Conservation (phyloP, 2,113 vertebrate genomes). For the Salvelinus fontinalis region DNA sequence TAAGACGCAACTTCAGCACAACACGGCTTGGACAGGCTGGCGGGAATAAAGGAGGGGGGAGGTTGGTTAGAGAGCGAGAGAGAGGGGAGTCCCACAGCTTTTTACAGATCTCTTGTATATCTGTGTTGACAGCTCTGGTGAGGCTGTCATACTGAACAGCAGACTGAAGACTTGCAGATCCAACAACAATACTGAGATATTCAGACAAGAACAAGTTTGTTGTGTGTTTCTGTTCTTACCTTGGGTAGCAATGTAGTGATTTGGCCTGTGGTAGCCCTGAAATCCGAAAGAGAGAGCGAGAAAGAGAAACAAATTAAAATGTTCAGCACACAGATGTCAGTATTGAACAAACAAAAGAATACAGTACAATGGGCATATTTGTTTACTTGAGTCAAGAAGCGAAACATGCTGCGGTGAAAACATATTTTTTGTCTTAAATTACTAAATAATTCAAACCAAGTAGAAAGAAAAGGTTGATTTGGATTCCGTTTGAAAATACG, state of each 20-base stretch:
- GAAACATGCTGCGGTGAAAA: neutral
- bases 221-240: neutral
- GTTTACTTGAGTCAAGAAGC: neutral
- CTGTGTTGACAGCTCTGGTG: too few species aligned
- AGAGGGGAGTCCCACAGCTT: too few species aligned
- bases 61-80: neutral
- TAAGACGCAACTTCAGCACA: constrained; percentile 6
- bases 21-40: neutral
- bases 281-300: neutral
- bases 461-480: neutral
- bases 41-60: neutral
- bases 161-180: too few species aligned
- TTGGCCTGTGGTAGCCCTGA: constrained; percentile 10
- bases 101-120: too few species aligned
- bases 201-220: too few species aligned
- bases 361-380: neutral
- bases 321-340: neutral
- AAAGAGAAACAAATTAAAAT: neutral
- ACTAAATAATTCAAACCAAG: too few species aligned
- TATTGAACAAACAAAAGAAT: neutral
- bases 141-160: too few species aligned
- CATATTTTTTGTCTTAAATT: neutral
- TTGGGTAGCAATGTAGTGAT: constrained; percentile 10
- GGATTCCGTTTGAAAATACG: neutral
- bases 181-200: too few species aligned